phyloP scores from a whole-genome alignment of 2,888 invertebrate genomes.

The Nebria salina region DNA sequence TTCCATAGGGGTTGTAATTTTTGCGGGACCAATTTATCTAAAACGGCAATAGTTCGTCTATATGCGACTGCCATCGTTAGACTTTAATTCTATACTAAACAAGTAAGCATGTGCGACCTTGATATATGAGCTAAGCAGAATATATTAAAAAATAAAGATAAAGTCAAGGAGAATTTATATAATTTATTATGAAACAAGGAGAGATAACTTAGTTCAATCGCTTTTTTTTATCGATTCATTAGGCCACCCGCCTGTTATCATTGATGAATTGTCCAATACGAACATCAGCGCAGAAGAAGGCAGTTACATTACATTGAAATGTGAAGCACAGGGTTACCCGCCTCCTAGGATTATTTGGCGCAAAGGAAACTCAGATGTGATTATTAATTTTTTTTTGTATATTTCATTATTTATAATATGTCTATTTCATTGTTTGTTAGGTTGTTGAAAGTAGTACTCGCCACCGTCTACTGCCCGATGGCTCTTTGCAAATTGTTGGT shows the following conservation, averaged over 20 bases:
- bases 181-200: neutral
- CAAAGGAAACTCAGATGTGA: conserved; percentile 75
- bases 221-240: neutral
- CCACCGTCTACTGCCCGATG: conserved; percentile 75
- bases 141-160: neutral
- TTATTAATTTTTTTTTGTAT: conserved; percentile 47
- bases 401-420: neutral
- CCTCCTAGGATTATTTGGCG: conserved; percentile 82
- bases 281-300: conserved; percentile 76
- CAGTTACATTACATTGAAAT: conserved; percentile 76
- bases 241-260: conserved; percentile 60
- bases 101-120: conserved; percentile 21
- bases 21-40: conserved; percentile 31
- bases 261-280: conserved; percentile 64
- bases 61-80: conserved; percentile 25
- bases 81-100: neutral
- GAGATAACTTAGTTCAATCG: neutral
- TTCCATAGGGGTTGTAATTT: conserved; percentile 35
- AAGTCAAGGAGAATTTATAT: neutral
- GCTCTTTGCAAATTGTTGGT: conserved; percentile 84
- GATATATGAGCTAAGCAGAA: neutral
- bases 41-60: conserved; percentile 11
- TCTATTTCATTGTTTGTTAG: conserved; percentile 61
- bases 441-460: conserved; percentile 61
- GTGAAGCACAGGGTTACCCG: conserved; percentile 81